Conservation (phyloP, 2,888 invertebrate genomes). For the Bellardia pandia region DNA sequence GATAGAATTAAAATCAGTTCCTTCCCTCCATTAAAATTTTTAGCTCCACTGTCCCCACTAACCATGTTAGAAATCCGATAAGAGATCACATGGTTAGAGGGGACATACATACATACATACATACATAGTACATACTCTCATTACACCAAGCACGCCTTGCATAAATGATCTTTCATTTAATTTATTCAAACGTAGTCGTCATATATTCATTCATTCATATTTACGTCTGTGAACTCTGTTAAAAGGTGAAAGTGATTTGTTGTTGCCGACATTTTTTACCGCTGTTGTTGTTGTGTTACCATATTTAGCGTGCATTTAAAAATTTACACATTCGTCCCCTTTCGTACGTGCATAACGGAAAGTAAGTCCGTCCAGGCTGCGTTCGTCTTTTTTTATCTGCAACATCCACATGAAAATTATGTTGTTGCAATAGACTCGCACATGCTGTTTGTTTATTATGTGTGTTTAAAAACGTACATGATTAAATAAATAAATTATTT, state of each 20-base stretch:
- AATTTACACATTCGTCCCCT: slow-evolving; percentile 50
- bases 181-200: not conserved
- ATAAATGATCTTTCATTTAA: slow-evolving; percentile 51
- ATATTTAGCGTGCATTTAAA: slow-evolving; percentile 32
- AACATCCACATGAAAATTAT: slow-evolving; percentile 28
- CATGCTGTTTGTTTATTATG: slow-evolving; percentile 22
- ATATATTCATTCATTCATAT: slow-evolving; percentile 42
- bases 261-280: slow-evolving; percentile 7
- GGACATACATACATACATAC: too few relatives aligned
- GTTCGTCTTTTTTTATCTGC: not conserved
- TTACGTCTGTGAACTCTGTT: slow-evolving; percentile 47
- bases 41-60: not conserved
- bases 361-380: not conserved
- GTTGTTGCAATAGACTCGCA: slow-evolving; percentile 25
- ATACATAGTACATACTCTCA: not conserved
- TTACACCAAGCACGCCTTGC: slow-evolving; percentile 36
- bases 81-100: too few relatives aligned
- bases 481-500: slow-evolving; percentile 44
- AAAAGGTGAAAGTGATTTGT: slow-evolving; percentile 68
- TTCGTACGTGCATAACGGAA: slow-evolving; percentile 45
- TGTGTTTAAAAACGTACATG: slow-evolving; percentile 30
- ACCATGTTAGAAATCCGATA: not conserved
- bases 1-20: too few relatives aligned
- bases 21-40: not conserved
- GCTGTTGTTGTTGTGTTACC: slow-evolving; percentile 7